These are phyloP conservation scores for Cyclopterus lumpus DNA, from an alignment of 2,797 vertebrate genomes.

Conservation along the genomic window DNA sequence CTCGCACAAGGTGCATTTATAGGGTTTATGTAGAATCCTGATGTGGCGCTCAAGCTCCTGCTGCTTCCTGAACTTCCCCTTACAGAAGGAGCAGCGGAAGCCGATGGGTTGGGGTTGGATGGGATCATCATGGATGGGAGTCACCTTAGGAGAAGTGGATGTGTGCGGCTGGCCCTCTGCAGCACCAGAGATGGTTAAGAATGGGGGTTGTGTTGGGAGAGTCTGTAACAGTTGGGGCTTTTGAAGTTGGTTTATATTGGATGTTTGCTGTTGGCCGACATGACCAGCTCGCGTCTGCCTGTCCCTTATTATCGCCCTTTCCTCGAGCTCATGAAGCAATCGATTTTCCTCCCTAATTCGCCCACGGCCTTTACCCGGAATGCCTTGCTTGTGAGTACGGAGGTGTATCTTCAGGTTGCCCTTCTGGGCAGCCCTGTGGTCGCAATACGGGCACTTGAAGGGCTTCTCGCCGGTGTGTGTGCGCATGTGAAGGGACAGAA, in stretches of 20 bases:
- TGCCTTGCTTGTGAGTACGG: conserved; percentile 97
- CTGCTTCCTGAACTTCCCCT: conserved; percentile 98
- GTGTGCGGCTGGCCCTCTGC: conserved; percentile 84
- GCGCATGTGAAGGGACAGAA: conserved; percentile 98
- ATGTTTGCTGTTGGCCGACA: conserved; percentile 73
- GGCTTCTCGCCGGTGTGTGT: conserved; percentile 99
- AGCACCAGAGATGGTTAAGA: conserved; percentile 76
- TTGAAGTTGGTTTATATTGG: conserved; percentile 75
- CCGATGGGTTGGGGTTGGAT: conserved; percentile 81
- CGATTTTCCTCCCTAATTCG: conserved; percentile 96
- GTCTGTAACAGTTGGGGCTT: conserved; percentile 74
- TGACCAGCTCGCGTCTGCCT: conserved; percentile 91
- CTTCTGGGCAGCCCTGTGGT: conserved; percentile 98
- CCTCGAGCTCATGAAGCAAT: conserved; percentile 96
- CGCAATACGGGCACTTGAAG: conserved; percentile 98
- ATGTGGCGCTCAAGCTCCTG: conserved; percentile 98
- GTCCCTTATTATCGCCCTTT: conserved; percentile 95
- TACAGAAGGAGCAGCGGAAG: conserved; percentile 98
- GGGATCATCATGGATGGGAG: conserved; percentile 85
- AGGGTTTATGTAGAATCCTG: conserved; percentile 97
- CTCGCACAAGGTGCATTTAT: conserved; percentile 99
- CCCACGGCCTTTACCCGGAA: conserved; percentile 96
- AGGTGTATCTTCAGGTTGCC: conserved; percentile 99
- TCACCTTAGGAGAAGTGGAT: conserved; percentile 88
- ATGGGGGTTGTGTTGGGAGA: conserved; percentile 63